Base-by-base conservation (phyloP, 2,888 invertebrate species). In the Drosophila lutescens region DNA sequence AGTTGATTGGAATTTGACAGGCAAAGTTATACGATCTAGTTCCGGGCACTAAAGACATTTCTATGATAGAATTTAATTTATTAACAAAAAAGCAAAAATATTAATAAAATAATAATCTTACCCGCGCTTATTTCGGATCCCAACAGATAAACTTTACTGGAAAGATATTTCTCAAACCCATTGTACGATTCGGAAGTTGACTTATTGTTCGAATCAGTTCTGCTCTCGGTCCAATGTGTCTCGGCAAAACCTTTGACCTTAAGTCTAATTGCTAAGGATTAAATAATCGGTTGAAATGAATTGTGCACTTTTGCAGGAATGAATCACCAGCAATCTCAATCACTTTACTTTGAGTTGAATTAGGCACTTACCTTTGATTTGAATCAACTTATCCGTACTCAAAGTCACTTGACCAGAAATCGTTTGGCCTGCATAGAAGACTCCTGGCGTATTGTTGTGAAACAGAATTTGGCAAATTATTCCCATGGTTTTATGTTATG, bases 21-120 rank as follows among this genome's bases (percentile, higher is more conserved):
- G 92, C 88, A 82, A 94, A 94, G 2, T 91, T 92, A 70, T 92
- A 93, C 3, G 91, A 92, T 60, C 93, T 93, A 4, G 91, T 89
- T 4, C 94, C 94, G 0, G 93, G 91, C 23, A 91, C 82, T 1
- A 94, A 83, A 3, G 78, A 43, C 1, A 79, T 49, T 70, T 83
- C 66, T 66, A 9, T 4, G 34, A 20, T 46, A n/a, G 6, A 30
- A 43, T 17, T 0, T 12, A 15, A 15, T 32, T 30, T 2, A 2
- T 1, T 12, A 17, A 9, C 7, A 26, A 23, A 6, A 23, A 7
- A 15, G 4, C 7, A 26, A 23, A 6, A 23, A 0, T 8, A 30
- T 0, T 7, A 26, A 13, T 2, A 26, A 26, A 10, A 6, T 30
- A 15, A 5, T 2, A 6, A n/a, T 4, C 32, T 47, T 41, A 66